A percentile compares a stretch with the other conserved stretches of the same genome.
These are phyloP conservation scores for Egretta garzetta DNA, from an alignment of 2,113 vertebrate species.

Conservation along the genomic window DNA sequence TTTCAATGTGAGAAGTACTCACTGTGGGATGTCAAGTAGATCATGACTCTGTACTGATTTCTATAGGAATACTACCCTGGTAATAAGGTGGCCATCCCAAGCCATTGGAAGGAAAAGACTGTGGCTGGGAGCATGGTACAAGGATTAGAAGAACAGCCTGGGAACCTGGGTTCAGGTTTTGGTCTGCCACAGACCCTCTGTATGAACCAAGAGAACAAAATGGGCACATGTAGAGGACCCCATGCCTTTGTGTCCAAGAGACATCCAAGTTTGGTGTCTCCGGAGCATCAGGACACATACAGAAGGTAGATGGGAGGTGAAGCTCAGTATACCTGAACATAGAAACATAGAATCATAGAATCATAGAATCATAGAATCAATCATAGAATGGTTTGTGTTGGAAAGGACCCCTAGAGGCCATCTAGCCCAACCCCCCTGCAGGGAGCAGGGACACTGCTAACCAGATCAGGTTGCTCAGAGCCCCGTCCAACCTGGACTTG, in stretches of 20 bases:
- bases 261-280: not conserved
- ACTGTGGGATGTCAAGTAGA: not conserved
- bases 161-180: not conserved
- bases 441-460: no score
- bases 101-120: not conserved
- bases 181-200: not conserved
- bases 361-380: no score
- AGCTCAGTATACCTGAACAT: not conserved
- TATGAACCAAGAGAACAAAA: not conserved
- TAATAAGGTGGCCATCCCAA: not conserved
- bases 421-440: no score
- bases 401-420: no score
- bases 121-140: not conserved
- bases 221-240: fast-evolving
- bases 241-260: not conserved
- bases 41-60: not conserved
- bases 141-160: not conserved
- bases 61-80: not conserved
- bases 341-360: no score
- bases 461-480: no score
- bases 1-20: not conserved
- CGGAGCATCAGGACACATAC: not conserved
- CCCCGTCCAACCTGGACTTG: no score
- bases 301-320: not conserved
- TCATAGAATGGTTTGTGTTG: no score